Conservation (phyloP, 2,797 vertebrate genomes). For the Sitta carolinensis region DNA sequence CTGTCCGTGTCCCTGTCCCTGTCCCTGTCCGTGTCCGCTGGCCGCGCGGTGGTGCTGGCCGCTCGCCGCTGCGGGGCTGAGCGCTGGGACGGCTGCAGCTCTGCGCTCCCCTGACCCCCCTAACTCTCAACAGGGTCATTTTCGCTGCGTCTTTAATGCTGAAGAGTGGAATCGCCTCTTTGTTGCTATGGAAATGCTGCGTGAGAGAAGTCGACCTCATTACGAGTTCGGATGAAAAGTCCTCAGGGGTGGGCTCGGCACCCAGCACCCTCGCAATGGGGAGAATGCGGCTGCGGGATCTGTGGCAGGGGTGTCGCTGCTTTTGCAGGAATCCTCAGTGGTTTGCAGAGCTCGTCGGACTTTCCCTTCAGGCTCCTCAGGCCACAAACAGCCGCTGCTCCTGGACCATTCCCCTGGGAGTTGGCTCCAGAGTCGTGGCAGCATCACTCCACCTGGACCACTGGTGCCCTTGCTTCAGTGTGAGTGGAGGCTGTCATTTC, state of each 20-base stretch:
- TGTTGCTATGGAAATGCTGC: slow-evolving; percentile 56
- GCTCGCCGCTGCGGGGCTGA: not conserved
- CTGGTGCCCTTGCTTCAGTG: accelerated
- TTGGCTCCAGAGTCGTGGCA: accelerated
- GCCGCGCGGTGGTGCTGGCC: no score
- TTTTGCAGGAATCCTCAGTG: not conserved
- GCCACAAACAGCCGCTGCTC: not conserved
- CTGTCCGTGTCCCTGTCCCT: no score
- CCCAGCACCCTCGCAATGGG: not conserved
- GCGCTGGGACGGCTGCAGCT: not conserved
- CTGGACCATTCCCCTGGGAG: not conserved
- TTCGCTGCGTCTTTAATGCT: not conserved
- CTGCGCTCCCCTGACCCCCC: accelerated
- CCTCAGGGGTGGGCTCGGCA: not conserved
- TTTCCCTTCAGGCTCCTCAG: not conserved
- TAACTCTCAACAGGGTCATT: not conserved
- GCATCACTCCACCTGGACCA: not conserved
- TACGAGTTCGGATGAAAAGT: not conserved
- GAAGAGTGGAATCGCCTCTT: slow-evolving; percentile 40
- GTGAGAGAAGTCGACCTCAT: slow-evolving; percentile 35
- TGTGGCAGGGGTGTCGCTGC: accelerated
- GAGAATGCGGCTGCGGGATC: not conserved
- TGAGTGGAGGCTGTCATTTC: not conserved
- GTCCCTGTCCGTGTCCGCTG: no score
- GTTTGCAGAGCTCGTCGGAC: not conserved